These are phyloP conservation scores for Sesamia nonagrioides DNA, from an alignment of 1,140 invertebrate genomes.

Conservation along the genomic window DNA sequence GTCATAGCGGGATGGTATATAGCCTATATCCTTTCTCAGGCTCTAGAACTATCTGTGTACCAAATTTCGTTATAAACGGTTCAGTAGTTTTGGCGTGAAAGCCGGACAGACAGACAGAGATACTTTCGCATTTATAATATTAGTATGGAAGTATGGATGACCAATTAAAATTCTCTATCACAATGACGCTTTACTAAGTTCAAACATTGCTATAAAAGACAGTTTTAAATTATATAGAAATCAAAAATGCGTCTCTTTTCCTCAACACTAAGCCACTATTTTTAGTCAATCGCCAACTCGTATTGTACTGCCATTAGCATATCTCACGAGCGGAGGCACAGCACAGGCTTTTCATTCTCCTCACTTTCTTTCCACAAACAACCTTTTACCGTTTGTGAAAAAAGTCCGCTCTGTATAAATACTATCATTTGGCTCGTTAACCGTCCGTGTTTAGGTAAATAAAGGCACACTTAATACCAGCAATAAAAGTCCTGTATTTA, in stretches of 20 bases:
- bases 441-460: slow-evolving; percentile 39
- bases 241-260: not conserved
- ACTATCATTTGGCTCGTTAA: slow-evolving; percentile 42
- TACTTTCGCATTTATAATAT: too few relatives aligned
- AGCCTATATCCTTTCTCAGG: too few relatives aligned
- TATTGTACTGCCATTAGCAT: slow-evolving; percentile 49
- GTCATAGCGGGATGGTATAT: too few relatives aligned
- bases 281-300: slow-evolving; percentile 39
- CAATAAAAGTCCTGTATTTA: slow-evolving; percentile 40
- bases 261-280: slow-evolving; percentile 12
- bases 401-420: slow-evolving; percentile 39
- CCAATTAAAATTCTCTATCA: too few relatives aligned
- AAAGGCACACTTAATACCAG: slow-evolving; percentile 41
- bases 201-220: not conserved
- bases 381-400: slow-evolving; percentile 23
- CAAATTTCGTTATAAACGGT: too few relatives aligned
- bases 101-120: too few relatives aligned
- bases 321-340: slow-evolving; percentile 26
- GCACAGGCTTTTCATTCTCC: slow-evolving; percentile 15
- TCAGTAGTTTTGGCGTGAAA: too few relatives aligned
- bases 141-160: too few relatives aligned
- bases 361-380: slow-evolving; percentile 24
- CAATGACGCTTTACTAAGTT: not conserved
- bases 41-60: too few relatives aligned
- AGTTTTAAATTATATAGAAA: not conserved